phyloP scores from a whole-genome alignment of 64 coral and sea anemone species.

The Orbicella faveolata region DNA sequence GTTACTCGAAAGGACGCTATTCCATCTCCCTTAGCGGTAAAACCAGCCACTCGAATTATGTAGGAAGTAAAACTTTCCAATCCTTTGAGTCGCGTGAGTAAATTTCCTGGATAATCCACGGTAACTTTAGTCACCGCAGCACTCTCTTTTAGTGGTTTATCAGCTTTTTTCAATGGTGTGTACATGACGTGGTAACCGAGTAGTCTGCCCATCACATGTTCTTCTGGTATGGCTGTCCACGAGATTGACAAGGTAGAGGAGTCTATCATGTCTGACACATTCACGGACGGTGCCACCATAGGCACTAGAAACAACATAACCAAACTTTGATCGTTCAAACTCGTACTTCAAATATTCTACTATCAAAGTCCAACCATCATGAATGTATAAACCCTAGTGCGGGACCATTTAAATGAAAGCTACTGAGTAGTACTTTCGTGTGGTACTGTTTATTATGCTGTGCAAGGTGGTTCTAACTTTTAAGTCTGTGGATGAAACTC shows the following conservation, averaged over 20 bases:
- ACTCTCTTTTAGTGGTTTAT: background rate
- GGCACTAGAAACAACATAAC: slow-evolving; percentile 5
- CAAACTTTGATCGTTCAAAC: background rate
- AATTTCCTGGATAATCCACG: background rate
- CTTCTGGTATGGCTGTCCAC: slow-evolving; percentile 6
- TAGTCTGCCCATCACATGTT: background rate
- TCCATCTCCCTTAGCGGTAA: slow-evolving; percentile 27
- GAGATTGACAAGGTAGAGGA: background rate
- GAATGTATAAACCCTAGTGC: no score
- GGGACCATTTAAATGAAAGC: no score
- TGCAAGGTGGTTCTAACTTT: no score
- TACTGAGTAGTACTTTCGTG: no score
- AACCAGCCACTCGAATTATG: background rate
- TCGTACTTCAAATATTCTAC: no score
- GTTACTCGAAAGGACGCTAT: background rate
- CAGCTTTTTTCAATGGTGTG: background rate
- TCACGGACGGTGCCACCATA: background rate
- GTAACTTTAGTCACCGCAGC: background rate
- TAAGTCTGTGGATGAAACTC: no score
- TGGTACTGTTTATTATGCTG: no score
- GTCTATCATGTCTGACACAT: background rate
- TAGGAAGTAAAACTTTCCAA: slow-evolving; percentile 6
- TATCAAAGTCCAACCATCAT: no score
- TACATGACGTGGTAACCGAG: slow-evolving; percentile 27
- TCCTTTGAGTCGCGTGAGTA: background rate